Conservation (phyloP, 2,113 vertebrate genomes). For the Cololabis saira region DNA sequence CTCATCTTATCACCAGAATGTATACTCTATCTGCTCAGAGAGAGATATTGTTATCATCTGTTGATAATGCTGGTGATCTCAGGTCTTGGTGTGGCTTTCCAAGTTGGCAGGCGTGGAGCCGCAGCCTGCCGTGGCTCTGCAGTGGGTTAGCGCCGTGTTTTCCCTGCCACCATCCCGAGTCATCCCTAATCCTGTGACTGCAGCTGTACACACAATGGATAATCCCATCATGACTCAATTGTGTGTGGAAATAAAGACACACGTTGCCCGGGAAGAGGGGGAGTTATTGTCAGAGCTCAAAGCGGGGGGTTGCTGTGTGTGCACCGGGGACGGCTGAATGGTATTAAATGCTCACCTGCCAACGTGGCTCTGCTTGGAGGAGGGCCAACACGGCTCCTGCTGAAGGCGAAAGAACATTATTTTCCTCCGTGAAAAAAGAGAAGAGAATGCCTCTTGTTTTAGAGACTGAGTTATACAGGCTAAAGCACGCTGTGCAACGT, state of each 20-base stretch:
- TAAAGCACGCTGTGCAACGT: too few species aligned
- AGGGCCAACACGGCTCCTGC: slow-evolving; percentile 23
- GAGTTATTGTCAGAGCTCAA: slow-evolving; percentile 62
- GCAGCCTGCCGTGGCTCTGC: slow-evolving; percentile 32
- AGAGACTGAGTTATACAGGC: too few species aligned
- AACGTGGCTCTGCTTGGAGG: slow-evolving; percentile 20
- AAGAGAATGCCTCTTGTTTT: too few species aligned
- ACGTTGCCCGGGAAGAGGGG: slow-evolving; percentile 48
- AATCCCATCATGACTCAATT: slow-evolving; percentile 75
- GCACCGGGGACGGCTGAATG: slow-evolving; percentile 39
- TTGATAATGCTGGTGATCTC: slow-evolving; percentile 26
- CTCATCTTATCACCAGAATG: background rate
- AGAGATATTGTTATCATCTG: slow-evolving; percentile 10
- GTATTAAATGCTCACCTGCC: slow-evolving; percentile 61
- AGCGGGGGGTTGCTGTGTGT: slow-evolving; percentile 57
- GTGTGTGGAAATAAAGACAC: slow-evolving; percentile 75
- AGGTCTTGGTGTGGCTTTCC: slow-evolving; percentile 32
- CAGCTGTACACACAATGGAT: slow-evolving; percentile 75
- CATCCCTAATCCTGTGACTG: slow-evolving; percentile 74
- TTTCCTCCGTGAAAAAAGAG: slow-evolving; percentile 2
- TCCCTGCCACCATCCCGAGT: slow-evolving; percentile 63
- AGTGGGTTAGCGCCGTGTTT: slow-evolving; percentile 54
- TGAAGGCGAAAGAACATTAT: background rate
- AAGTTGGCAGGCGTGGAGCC: slow-evolving; percentile 1
- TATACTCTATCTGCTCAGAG: background rate